Evolutionary conservation across 2,797 vertebrate species (phyloP).

Genomic region (Rhyacichthys aspro): DNA sequence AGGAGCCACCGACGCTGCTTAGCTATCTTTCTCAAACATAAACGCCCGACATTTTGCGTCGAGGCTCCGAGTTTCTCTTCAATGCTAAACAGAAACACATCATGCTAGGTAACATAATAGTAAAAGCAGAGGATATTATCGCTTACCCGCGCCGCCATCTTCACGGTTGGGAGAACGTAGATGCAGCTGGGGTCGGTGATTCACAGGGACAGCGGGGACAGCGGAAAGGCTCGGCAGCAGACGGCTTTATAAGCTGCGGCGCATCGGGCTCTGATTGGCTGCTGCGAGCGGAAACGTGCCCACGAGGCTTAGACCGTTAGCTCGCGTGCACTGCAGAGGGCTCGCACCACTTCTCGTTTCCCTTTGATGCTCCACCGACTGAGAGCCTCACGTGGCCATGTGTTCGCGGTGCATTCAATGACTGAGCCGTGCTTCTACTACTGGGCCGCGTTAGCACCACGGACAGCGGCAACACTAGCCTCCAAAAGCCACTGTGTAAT

Average conservation of each 20-base stretch:
- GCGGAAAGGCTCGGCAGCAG: constrained; percentile 27
- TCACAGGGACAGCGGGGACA: constrained; percentile 45
- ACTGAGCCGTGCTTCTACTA: background rate
- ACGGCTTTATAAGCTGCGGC: constrained; percentile 55
- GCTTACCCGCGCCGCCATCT: constrained; percentile 84
- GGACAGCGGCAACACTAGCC: background rate
- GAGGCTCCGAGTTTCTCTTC: background rate
- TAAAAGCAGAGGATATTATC: background rate
- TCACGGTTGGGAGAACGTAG: constrained; percentile 54
- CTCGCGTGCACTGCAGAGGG: constrained; percentile 28
- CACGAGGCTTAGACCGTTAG: background rate
- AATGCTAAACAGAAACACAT: background rate
- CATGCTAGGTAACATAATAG: background rate
- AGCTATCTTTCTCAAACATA: background rate
- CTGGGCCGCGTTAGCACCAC: background rate
- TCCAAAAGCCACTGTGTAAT: background rate
- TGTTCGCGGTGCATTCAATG: constrained; percentile 3
- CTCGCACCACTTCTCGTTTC: background rate
- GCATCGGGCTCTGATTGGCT: constrained; percentile 64
- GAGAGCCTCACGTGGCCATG: constrained; percentile 29
- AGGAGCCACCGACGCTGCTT: background rate
- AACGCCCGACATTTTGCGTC: constrained; percentile 49
- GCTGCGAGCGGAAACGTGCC: constrained; percentile 42
- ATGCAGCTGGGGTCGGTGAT: constrained; percentile 37
- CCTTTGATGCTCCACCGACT: background rate